These are phyloP conservation scores for Cheilosia pagana DNA, from an alignment of 2,888 invertebrate genomes.

Conservation along the genomic window DNA sequence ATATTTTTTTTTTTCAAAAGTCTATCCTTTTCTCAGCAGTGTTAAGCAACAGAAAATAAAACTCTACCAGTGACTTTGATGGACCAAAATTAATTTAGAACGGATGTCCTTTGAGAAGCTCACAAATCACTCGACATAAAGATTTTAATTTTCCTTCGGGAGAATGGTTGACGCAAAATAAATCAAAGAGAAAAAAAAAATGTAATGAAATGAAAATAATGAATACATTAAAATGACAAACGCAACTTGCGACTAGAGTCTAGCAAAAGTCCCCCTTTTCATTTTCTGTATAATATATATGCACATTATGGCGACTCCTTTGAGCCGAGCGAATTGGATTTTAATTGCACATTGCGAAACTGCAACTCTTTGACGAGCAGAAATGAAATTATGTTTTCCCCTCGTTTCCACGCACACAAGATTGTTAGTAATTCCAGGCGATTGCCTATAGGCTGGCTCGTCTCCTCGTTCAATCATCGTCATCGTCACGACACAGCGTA, in stretches of 20 bases:
- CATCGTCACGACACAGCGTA: background rate
- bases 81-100: constrained; percentile 50
- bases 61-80: constrained; percentile 39
- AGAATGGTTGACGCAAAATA: background rate
- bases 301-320: constrained; percentile 22
- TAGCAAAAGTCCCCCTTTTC: constrained; percentile 2
- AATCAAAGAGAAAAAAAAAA: background rate
- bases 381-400: constrained; percentile 14
- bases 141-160: constrained; percentile 44
- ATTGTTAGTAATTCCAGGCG: constrained; percentile 15
- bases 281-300: background rate
- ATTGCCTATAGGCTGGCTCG: constrained; percentile 9
- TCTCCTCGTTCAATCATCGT: background rate
- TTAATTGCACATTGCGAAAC: constrained; percentile 41
- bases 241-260: constrained; percentile 18
- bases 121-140: constrained; percentile 27
- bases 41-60: background rate
- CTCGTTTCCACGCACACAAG: constrained; percentile 7
- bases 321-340: constrained; percentile 29
- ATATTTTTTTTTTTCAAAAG: background rate
- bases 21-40: background rate
- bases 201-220: constrained; percentile 39
- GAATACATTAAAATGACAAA: constrained; percentile 23
- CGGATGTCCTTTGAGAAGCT: constrained; percentile 26
- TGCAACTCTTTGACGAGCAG: constrained; percentile 38